phyloP scores from a whole-genome alignment of 2,797 vertebrate species.

The Enteromius anoplus region DNA sequence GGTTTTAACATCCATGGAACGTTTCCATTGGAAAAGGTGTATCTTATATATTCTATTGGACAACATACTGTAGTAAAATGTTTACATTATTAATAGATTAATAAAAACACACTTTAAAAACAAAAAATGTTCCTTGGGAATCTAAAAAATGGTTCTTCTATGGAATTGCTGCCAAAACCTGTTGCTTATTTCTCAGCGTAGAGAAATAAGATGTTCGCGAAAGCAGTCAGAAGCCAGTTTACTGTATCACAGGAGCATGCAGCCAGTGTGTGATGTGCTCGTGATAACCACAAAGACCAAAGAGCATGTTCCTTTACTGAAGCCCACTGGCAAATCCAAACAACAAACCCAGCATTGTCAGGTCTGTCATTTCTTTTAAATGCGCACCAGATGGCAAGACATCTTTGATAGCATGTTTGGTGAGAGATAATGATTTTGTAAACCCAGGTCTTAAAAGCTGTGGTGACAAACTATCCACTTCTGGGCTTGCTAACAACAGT shows the following conservation, averaged over 20 bases:
- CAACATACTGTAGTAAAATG: not conserved
- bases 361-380: constrained; percentile 35
- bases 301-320: constrained; percentile 26
- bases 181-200: not conserved
- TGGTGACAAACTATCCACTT: constrained; percentile 8
- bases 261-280: constrained; percentile 42
- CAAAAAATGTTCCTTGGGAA: not conserved
- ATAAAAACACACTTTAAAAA: not conserved
- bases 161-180: not conserved
- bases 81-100: not conserved
- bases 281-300: constrained; percentile 47
- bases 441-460: not conserved
- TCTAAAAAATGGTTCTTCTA: not conserved
- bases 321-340: constrained; percentile 39
- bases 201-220: constrained; percentile 12
- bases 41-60: not conserved
- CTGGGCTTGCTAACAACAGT: not conserved
- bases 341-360: constrained; percentile 42
- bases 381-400: constrained; percentile 27
- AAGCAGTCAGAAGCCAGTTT: constrained; percentile 28
- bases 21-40: not conserved
- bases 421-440: constrained; percentile 7
- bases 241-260: constrained; percentile 34
- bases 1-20: not conserved
- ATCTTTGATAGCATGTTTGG: constrained; percentile 23